Evolutionary conservation across 2,113 vertebrate species (phyloP), one percentile per base, ranked within the genome.

Genomic region (Chaetodon trifascialis): DNA sequence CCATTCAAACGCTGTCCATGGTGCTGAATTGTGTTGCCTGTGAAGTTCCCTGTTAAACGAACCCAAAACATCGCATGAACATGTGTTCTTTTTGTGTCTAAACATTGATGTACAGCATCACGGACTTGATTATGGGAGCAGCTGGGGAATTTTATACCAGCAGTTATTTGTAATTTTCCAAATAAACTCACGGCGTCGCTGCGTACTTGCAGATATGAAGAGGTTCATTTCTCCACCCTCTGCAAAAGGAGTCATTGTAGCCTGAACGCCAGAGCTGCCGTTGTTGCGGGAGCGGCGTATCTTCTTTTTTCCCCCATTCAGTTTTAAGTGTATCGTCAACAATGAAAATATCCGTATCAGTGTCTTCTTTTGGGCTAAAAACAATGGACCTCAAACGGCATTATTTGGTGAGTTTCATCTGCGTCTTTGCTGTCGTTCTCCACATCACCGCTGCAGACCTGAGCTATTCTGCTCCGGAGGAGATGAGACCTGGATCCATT

Each of bases 401-500:
- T 0, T 62, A 25, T 4, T 40, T 65, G 0, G 4, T 79, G 3
- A 4, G 0, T 25, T 51, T 80, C 2, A 0, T 73, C 3, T 83
- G 0, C 0, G 2, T 15, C 4, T 51, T 88, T 75, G 19, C 9
- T 47, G 7, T 79, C 68, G 38, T 83, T 16, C 7, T 76, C 7
- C 36, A 66, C 4, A 25, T 51, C 55, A 84, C 79, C 23, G 1
- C 79, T 73, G 87, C 79, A 15, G 94, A 93, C 83, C 84, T 95
- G 9, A 92, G 77, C 77, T 96, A 94, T 75, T 76, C 90, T 11
- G 34, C 73, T 19, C 73, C 60, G 0, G 95, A 95, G 85, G 95
- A 96, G 82, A 93, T 92, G 93, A 94, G 88, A 72, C 93, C 85
- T 4, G 93, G 92, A 23, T 95, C 93, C 0, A 89, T 95, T 84